These are phyloP conservation scores for Agriopis leucophaearia DNA, from an alignment of 2,888 invertebrate genomes.

Conservation along the genomic window DNA sequence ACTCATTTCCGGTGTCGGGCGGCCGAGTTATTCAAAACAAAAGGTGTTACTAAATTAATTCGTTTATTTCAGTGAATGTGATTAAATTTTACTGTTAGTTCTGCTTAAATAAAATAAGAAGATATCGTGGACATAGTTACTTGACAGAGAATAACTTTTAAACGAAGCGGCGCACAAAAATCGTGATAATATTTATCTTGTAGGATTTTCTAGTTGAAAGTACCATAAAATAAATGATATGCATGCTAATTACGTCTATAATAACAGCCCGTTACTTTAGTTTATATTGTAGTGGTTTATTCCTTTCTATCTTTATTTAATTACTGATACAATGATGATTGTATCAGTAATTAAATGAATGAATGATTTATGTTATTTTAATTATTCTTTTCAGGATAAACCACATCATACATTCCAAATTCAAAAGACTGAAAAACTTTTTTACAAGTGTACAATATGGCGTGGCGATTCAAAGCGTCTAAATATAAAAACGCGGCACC, in stretches of 20 bases:
- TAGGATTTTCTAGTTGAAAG: constrained; percentile 27
- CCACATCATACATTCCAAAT: constrained; percentile 75
- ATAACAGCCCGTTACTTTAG: constrained; percentile 24
- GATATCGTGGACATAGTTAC: not conserved
- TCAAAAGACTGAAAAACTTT: constrained; percentile 77
- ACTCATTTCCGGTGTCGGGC: constrained; percentile 76
- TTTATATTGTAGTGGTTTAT: constrained; percentile 9
- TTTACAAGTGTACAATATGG: constrained; percentile 86
- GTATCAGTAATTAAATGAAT: not conserved
- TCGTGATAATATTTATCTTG: not conserved
- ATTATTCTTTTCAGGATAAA: constrained; percentile 60
- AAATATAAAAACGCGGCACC: constrained; percentile 99
- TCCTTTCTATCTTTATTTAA: not conserved
- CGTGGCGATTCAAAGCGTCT: constrained; percentile 98
- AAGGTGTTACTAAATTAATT: constrained; percentile 66
- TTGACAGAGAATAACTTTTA: not conserved
- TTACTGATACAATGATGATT: not conserved
- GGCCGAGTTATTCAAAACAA: constrained; percentile 83
- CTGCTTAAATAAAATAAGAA: constrained; percentile 6
- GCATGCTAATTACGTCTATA: constrained; percentile 21
- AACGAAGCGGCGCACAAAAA: not conserved
- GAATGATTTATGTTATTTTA: not conserved
- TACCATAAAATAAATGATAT: constrained; percentile 9
- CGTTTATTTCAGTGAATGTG: constrained; percentile 49
- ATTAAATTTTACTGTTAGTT: constrained; percentile 25